These are phyloP conservation scores for Acanthurus lineatus DNA, from an alignment of 2,797 vertebrate species.

Conservation along the genomic window DNA sequence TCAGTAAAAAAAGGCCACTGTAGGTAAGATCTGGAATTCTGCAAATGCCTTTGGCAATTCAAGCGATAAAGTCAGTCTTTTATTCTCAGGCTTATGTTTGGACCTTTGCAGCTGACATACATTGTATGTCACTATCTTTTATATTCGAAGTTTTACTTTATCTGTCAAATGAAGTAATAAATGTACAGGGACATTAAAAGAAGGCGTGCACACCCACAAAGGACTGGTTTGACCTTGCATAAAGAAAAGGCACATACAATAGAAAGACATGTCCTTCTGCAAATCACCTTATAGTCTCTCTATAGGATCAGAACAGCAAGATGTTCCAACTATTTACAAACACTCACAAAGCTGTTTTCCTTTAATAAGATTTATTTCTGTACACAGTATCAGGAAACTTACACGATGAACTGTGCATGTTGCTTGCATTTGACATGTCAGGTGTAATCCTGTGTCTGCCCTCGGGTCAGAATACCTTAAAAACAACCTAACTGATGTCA, in stretches of 20 bases:
- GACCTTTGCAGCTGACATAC: background rate
- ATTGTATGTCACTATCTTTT: background rate
- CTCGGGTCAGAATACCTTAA: conserved; percentile 26
- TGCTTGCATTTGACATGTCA: background rate
- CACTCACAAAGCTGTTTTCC: background rate
- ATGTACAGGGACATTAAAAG: background rate
- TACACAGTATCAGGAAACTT: background rate
- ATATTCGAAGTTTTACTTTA: background rate
- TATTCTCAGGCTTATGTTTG: background rate
- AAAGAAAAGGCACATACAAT: background rate
- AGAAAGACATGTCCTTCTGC: no score
- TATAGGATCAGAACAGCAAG: background rate
- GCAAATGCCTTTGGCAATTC: conserved; percentile 17
- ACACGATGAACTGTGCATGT: conserved; percentile 27
- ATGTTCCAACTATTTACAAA: background rate
- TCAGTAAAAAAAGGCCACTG: conserved; percentile 8
- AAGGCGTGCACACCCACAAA: background rate
- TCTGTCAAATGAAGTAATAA: background rate
- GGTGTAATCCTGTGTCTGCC: conserved; percentile 20
- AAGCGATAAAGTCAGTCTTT: conserved; percentile 4
- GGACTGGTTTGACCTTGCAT: background rate
- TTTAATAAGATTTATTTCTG: background rate
- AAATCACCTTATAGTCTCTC: background rate
- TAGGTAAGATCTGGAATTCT: conserved; percentile 12
- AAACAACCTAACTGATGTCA: conserved; percentile 34